Conservation (phyloP, 2,888 invertebrate genomes). For the Tenthredo mesomela region DNA sequence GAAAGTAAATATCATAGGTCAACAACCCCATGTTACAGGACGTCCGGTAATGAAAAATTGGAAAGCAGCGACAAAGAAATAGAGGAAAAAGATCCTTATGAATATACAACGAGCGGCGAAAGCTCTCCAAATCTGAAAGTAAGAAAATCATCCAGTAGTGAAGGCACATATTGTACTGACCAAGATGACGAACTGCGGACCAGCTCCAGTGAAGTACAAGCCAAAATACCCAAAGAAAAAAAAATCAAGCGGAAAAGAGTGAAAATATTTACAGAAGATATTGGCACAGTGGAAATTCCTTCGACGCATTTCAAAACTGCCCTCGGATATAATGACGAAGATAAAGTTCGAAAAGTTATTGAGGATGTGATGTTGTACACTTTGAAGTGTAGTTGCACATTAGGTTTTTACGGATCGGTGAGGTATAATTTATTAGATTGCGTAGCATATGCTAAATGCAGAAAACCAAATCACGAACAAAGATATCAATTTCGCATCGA, state of each 20-base stretch:
- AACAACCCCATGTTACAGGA: not conserved
- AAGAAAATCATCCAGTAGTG: not conserved
- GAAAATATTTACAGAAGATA: not conserved
- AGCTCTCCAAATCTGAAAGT: too few species aligned
- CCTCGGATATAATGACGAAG: not conserved
- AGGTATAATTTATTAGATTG: too few species aligned
- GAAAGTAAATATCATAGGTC: not conserved
- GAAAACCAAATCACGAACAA: too few species aligned
- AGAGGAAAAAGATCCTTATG: not conserved
- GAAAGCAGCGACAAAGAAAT: not conserved
- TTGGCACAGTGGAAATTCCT: not conserved
- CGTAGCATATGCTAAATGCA: too few species aligned
- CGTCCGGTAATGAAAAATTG: not conserved
- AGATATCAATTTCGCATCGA: too few species aligned
- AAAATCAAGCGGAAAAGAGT: not conserved
- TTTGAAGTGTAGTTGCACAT: slow-evolving; percentile 3
- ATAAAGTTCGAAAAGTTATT: not conserved
- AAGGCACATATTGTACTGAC: not conserved
- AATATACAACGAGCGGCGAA: not conserved
- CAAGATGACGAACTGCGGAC: not conserved
- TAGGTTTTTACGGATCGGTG: not conserved
- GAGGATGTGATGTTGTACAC: not conserved
- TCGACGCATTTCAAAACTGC: too few species aligned
- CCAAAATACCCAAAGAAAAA: too few species aligned
- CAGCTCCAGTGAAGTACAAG: too few species aligned